Conservation (phyloP, 2,888 invertebrate genomes). For the Matsumyia berberina region DNA sequence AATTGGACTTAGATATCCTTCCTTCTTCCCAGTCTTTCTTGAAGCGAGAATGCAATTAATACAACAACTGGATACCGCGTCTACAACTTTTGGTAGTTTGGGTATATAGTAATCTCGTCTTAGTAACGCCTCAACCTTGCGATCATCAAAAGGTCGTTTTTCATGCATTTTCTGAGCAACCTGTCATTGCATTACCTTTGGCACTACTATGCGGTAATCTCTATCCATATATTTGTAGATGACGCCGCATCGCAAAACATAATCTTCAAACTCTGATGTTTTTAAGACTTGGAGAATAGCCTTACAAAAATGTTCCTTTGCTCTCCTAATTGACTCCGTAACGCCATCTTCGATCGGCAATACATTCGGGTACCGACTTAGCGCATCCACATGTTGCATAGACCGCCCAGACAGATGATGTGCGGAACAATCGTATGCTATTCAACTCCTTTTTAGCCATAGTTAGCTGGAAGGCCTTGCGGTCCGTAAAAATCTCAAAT, state of each 20-base stretch:
- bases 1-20: conserved; percentile 78
- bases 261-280: background rate
- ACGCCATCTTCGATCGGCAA: background rate
- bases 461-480: conserved; percentile 1
- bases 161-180: conserved; percentile 4
- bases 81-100: background rate
- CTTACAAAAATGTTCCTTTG: background rate
- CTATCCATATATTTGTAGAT: background rate
- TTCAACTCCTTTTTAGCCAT: conserved; percentile 2
- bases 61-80: conserved; percentile 4
- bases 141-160: background rate
- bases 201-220: background rate
- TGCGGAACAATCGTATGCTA: conserved; percentile 39
- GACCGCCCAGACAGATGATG: conserved; percentile 42
- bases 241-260: background rate
- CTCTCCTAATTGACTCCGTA: background rate
- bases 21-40: conserved; percentile 1
- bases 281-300: background rate
- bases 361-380: conserved; percentile 33
- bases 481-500: background rate
- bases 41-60: conserved; percentile 9
- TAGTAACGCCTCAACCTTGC: background rate
- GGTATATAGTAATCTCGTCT: conserved; percentile 15
- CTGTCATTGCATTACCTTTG: background rate
- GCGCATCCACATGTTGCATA: conserved; percentile 55